A percentile compares a stretch with the other conserved stretches of the same genome.
These are phyloP conservation scores for Abscondita cerata DNA, from an alignment of 2,888 invertebrate genomes.

Conservation along the genomic window DNA sequence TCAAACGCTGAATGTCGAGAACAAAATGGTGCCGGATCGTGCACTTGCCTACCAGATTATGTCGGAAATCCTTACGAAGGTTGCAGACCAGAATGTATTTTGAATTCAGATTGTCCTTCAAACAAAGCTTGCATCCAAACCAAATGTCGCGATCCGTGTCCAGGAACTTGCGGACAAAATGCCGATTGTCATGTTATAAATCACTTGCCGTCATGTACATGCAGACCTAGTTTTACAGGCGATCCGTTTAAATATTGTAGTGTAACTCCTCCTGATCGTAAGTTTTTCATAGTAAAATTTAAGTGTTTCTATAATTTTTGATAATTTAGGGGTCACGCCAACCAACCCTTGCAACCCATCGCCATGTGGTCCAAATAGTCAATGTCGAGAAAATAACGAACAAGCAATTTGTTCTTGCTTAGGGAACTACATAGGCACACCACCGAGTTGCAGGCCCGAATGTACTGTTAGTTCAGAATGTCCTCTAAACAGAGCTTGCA, in stretches of 20 bases:
- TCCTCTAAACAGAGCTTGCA: slow-evolving; percentile 58
- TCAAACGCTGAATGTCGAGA: slow-evolving; percentile 75
- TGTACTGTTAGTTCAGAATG: slow-evolving; percentile 62
- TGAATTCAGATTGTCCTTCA: slow-evolving; percentile 75
- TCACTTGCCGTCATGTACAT: slow-evolving; percentile 74
- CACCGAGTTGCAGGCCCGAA: slow-evolving; percentile 64
- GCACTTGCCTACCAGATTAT: slow-evolving; percentile 73
- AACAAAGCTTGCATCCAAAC: slow-evolving; percentile 74
- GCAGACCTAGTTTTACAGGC: slow-evolving; percentile 75
- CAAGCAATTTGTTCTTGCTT: slow-evolving; percentile 66
- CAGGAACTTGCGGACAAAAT: slow-evolving; percentile 78
- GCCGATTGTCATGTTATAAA: slow-evolving; percentile 76
- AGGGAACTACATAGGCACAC: slow-evolving; percentile 60
- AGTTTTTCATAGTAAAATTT: no score
- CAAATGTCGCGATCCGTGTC: slow-evolving; percentile 80
- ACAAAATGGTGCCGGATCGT: slow-evolving; percentile 69
- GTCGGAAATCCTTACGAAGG: slow-evolving; percentile 81
- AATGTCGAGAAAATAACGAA: slow-evolving; percentile 63
- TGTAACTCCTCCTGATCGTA: slow-evolving; percentile 57
- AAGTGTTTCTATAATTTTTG: no score
- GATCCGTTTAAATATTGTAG: slow-evolving; percentile 76
- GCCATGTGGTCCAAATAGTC: slow-evolving; percentile 66
- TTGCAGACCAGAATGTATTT: slow-evolving; percentile 77
- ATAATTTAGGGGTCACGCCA: no score
- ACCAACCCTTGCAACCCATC: slow-evolving; percentile 72